These are phyloP conservation scores for Monopterus albus DNA, from an alignment of 2,113 vertebrate genomes.

Conservation along the genomic window DNA sequence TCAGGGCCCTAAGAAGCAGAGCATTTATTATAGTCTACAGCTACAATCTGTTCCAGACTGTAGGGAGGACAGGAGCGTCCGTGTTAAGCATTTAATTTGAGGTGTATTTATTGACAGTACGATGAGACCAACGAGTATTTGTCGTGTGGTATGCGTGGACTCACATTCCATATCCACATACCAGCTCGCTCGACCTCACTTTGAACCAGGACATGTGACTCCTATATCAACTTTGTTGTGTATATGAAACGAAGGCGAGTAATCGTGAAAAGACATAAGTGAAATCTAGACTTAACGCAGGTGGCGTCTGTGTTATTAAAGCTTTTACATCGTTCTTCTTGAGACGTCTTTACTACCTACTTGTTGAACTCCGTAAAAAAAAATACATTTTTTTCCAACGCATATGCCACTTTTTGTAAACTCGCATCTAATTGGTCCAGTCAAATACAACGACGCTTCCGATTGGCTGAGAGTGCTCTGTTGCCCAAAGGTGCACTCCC, in stretches of 20 bases:
- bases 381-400: constrained; percentile 34
- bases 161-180: constrained; percentile 70
- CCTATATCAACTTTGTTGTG: constrained; percentile 33
- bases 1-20: constrained; percentile 59
- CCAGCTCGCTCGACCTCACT: constrained; percentile 68
- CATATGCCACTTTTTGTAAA: constrained; percentile 45
- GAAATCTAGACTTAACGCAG: background rate
- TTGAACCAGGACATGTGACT: constrained; percentile 81
- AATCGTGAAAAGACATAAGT: background rate
- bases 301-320: background rate
- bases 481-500: constrained; percentile 77
- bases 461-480: constrained; percentile 75
- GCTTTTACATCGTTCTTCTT: fast-evolving
- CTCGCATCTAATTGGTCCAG: constrained; percentile 46
- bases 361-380: background rate
- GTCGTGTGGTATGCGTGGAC: constrained; percentile 34
- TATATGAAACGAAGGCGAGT: background rate
- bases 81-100: background rate
- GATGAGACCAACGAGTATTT: constrained; percentile 19
- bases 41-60: background rate
- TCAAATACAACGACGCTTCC: constrained; percentile 56
- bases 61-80: background rate
- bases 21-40: constrained; percentile 40
- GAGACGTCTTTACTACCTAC: fast-evolving
- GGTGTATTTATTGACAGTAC: background rate